phyloP scores from a whole-genome alignment of 2,797 vertebrate species.

The Psittacula derbiana region DNA sequence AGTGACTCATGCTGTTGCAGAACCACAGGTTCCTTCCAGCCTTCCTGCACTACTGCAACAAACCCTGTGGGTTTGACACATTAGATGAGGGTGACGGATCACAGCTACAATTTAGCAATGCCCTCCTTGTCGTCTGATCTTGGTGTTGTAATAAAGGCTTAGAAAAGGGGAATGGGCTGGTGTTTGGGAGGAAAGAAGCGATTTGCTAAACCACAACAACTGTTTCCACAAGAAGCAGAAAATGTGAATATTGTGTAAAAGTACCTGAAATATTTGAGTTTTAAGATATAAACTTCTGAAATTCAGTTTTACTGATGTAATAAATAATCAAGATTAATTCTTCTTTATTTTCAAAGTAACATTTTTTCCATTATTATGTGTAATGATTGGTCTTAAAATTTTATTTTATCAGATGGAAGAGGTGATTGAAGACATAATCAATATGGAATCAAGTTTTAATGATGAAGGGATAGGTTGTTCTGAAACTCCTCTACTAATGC shows the following conservation, averaged over 20 bases:
- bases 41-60: background rate
- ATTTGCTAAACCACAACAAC: background rate
- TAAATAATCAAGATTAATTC: background rate
- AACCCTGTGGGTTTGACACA: background rate
- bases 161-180: background rate
- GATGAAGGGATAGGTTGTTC: constrained; percentile 89
- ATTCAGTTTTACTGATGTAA: background rate
- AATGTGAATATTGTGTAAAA: background rate
- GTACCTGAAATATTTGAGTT: background rate
- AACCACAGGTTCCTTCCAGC: background rate
- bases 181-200: background rate
- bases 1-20: background rate
- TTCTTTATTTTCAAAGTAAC: background rate
- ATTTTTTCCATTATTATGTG: background rate
- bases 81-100: background rate
- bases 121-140: background rate
- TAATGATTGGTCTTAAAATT: constrained; percentile 15
- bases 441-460: constrained; percentile 91
- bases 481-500: constrained; percentile 87
- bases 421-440: constrained; percentile 93
- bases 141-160: background rate
- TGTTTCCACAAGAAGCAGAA: background rate
- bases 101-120: background rate
- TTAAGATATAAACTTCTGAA: background rate
- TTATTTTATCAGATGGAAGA: constrained; percentile 89